A percentile compares a stretch with the other conserved stretches of the same genome.
Evolutionary conservation across 2,113 vertebrate genomes (phyloP).

Genomic region (Nyctibius bracteatus): DNA sequence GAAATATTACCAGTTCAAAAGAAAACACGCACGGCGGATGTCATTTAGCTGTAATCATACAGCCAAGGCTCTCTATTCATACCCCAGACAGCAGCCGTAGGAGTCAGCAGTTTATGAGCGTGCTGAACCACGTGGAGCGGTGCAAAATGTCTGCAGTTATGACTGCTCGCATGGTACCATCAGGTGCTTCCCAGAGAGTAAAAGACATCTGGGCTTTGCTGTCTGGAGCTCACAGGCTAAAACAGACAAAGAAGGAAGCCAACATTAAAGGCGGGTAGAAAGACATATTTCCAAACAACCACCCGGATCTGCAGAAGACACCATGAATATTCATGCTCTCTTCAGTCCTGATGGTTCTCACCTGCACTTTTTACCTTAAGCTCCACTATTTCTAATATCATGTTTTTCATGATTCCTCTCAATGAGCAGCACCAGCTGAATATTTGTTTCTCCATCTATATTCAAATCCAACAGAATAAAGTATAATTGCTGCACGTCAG

Average conservation of each 20-base stretch:
- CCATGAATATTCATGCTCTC: not conserved
- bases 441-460: not conserved
- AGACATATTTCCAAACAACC: not conserved
- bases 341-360: not conserved
- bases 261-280: not conserved
- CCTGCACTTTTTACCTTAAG: not conserved
- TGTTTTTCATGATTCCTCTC: not conserved
- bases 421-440: not conserved
- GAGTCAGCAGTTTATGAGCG: not conserved
- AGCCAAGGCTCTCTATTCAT: not conserved
- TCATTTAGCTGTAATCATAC: not conserved
- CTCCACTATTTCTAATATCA: not conserved
- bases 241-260: not conserved
- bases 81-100: not conserved
- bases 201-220: not conserved
- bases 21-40: not conserved
- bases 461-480: not conserved
- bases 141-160: not conserved
- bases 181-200: not conserved
- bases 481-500: not conserved
- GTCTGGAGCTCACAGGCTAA: not conserved
- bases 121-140: rapidly evolving
- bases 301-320: not conserved
- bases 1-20: not conserved
- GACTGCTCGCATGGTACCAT: not conserved